Percentiles rank a stretch among this genome's conserved stretches.
Conservation (phyloP, 2,797 vertebrate genomes). For the Cyclopterus lumpus region DNA sequence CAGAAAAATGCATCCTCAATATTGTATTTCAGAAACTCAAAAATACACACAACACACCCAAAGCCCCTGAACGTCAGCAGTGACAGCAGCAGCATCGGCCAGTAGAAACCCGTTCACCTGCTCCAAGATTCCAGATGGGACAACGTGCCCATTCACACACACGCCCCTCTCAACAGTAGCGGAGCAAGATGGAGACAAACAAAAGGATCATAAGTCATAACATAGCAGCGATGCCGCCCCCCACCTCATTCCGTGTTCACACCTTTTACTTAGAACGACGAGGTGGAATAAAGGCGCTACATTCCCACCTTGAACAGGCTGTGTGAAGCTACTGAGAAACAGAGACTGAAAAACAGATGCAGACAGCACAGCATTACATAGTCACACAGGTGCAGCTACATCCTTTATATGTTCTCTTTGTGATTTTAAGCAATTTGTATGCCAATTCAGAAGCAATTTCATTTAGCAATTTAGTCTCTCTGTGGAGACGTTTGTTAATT, state of each 20-base stretch:
- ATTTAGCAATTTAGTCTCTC: slow-evolving; percentile 17
- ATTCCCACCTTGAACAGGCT: neutral
- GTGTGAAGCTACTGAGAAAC: neutral
- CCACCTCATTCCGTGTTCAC: neutral
- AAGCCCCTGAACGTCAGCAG: neutral
- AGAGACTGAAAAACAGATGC: slow-evolving; percentile 12
- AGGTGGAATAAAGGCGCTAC: neutral
- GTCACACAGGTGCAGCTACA: slow-evolving; percentile 6
- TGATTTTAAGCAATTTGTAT: neutral
- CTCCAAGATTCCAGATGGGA: slow-evolving; percentile 37
- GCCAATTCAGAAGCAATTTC: slow-evolving; percentile 4
- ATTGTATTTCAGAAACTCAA: slow-evolving; percentile 10
- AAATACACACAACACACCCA: slow-evolving; percentile 5
- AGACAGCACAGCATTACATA: slow-evolving; percentile 7
- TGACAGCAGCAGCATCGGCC: slow-evolving; percentile 25
- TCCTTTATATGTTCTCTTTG: slow-evolving; percentile 14
- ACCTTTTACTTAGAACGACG: neutral
- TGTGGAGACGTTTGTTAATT: slow-evolving; percentile 14
- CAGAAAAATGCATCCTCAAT: slow-evolving; percentile 3
- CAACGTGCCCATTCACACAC: slow-evolving; percentile 10
- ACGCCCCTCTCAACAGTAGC: slow-evolving; percentile 21
- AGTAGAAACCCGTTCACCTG: slow-evolving; percentile 38
- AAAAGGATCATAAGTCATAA: slow-evolving; percentile 16
- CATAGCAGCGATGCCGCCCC: neutral
- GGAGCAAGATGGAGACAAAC: slow-evolving; percentile 24